These are phyloP conservation scores for Sandelia bainsii DNA, from an alignment of 2,797 vertebrate species.

Conservation along the genomic window DNA sequence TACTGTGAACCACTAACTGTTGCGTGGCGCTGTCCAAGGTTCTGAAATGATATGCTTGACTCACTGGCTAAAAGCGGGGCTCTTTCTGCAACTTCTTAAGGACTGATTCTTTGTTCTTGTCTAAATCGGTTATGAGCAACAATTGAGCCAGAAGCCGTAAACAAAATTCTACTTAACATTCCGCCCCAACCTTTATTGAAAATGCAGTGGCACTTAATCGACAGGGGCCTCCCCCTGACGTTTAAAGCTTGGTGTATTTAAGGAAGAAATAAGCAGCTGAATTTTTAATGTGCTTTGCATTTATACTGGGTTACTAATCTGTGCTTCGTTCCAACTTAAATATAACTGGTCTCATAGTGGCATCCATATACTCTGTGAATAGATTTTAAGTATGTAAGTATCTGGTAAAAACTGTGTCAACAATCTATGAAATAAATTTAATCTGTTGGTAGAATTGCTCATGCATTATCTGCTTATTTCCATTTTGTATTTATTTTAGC, in stretches of 20 bases:
- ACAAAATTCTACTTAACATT: slow-evolving; percentile 32
- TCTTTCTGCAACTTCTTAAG: slow-evolving; percentile 1
- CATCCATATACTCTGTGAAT: background rate
- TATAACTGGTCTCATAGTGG: background rate
- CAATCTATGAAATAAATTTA: background rate
- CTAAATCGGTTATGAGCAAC: slow-evolving; percentile 18
- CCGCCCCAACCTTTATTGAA: slow-evolving; percentile 35
- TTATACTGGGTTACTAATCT: slow-evolving; percentile 39
- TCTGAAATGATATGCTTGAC: slow-evolving; percentile 40
- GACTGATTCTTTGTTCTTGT: background rate
- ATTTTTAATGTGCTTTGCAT: slow-evolving; percentile 65
- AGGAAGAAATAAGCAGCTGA: slow-evolving; percentile 57
- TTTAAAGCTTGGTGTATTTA: slow-evolving; percentile 55
- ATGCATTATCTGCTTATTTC: background rate
- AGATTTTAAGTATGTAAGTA: background rate
- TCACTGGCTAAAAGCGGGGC: background rate
- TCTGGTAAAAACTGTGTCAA: background rate
- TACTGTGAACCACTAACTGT: background rate
- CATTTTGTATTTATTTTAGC: background rate
- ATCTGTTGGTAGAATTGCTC: background rate
- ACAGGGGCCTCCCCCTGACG: slow-evolving; percentile 39
- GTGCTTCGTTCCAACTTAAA: slow-evolving; percentile 12
- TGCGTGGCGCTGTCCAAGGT: slow-evolving; percentile 64
- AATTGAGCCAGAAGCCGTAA: background rate
- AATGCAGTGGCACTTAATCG: slow-evolving; percentile 46